Conservation (phyloP, 2,797 vertebrate species). For the Gymnoscopelus microlampas region DNA sequence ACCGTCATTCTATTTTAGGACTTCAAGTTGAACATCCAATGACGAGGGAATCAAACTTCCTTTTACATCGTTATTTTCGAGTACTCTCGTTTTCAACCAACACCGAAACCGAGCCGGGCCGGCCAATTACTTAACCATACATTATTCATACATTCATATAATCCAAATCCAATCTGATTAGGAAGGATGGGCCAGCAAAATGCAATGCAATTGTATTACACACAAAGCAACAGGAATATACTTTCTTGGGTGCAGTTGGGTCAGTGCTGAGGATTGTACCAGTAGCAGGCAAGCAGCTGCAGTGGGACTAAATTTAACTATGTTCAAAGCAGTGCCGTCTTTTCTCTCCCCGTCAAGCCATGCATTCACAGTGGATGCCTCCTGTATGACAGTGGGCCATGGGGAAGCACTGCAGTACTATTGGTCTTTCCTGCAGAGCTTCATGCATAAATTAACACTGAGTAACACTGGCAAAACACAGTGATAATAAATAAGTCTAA, state of each 20-base stretch:
- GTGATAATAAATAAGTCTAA: neutral
- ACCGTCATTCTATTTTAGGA: constrained; percentile 27
- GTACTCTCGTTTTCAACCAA: neutral
- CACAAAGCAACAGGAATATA: neutral
- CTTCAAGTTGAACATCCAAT: constrained; percentile 1
- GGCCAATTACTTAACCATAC: neutral
- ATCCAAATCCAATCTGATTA: neutral
- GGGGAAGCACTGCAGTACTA: constrained; percentile 16
- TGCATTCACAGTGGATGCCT: neutral
- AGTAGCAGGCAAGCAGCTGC: constrained; percentile 17
- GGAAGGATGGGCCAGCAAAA: neutral
- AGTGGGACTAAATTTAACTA: constrained; percentile 16
- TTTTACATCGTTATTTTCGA: neutral
- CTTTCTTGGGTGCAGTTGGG: neutral
- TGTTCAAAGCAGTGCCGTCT: constrained; percentile 19
- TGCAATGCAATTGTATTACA: neutral
- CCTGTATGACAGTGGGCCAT: neutral
- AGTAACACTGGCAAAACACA: constrained; percentile 37
- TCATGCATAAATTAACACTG: constrained; percentile 31
- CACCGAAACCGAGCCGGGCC: too few species aligned
- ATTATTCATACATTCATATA: neutral
- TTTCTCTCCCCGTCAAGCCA: neutral
- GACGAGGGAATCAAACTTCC: constrained; percentile 7
- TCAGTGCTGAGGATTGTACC: neutral
- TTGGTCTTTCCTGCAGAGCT: constrained; percentile 23